Evolutionary conservation across 2,888 invertebrate genomes (phyloP).

Genomic region (Tiliacea citrago): DNA sequence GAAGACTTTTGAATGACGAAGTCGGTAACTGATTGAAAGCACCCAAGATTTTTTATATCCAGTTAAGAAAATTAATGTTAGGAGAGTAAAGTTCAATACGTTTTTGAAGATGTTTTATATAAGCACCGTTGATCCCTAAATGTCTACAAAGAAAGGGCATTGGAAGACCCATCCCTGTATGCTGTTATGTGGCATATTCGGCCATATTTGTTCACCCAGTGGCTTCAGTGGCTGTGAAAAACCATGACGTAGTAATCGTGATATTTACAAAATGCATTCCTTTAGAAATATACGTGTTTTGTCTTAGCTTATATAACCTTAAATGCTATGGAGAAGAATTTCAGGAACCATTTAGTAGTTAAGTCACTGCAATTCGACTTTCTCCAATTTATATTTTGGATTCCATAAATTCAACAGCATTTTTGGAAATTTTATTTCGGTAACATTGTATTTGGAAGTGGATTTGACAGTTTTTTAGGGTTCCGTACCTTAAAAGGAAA

Average conservation of each 20-base stretch:
- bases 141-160: slow-evolving; percentile 23
- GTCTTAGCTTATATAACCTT: slow-evolving; percentile 15
- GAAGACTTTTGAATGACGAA: slow-evolving; percentile 44
- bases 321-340: slow-evolving; percentile 11
- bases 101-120: slow-evolving; percentile 28
- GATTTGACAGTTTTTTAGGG: background rate
- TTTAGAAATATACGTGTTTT: slow-evolving; percentile 46
- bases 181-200: slow-evolving; percentile 38
- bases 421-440: background rate
- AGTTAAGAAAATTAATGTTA: slow-evolving; percentile 13
- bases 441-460: background rate
- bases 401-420: background rate
- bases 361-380: slow-evolving; percentile 4
- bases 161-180: slow-evolving; percentile 17
- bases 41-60: slow-evolving; percentile 13
- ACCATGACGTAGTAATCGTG: slow-evolving; percentile 62
- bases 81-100: slow-evolving; percentile 20
- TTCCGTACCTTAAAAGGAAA: too few species aligned
- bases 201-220: slow-evolving; percentile 55
- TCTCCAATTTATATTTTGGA: background rate
- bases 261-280: slow-evolving; percentile 64
- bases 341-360: slow-evolving; percentile 9
- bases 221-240: slow-evolving; percentile 67
- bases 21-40: background rate
- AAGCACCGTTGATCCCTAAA: slow-evolving; percentile 21